Conservation (phyloP, 2,113 vertebrate species). For the Mustela lutreola region DNA sequence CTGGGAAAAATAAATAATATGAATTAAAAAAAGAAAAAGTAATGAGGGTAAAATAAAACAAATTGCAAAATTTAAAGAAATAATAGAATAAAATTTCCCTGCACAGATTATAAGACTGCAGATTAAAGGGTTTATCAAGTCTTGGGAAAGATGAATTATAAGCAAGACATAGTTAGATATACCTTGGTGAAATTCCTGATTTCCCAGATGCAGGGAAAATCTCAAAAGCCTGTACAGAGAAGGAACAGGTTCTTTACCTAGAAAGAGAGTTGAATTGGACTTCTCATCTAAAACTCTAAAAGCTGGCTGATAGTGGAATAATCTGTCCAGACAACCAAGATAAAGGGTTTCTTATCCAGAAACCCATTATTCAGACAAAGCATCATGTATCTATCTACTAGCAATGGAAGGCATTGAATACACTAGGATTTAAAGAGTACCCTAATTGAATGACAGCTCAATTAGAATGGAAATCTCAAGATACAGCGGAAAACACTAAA, state of each 20-base stretch:
- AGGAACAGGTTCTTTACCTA: not conserved
- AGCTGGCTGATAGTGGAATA: not conserved
- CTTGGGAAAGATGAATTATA: not conserved
- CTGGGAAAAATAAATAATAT: too few species aligned
- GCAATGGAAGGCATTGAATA: not conserved
- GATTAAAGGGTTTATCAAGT: not conserved
- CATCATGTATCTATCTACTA: not conserved
- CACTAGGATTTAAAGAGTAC: not conserved
- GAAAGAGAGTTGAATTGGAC: not conserved
- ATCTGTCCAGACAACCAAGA: not conserved
- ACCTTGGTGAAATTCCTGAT: not conserved
- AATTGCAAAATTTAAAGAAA: conserved; percentile 4
- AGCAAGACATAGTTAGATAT: not conserved
- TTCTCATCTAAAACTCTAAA: not conserved
- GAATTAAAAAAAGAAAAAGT: not conserved
- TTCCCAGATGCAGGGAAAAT: not conserved
- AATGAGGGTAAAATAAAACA: not conserved
- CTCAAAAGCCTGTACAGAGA: not conserved
- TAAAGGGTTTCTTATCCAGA: not conserved
- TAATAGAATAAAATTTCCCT: not conserved
- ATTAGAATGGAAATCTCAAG: not conserved
- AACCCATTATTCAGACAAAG: not conserved
- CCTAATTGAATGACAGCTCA: not conserved
- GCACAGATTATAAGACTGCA: not conserved
- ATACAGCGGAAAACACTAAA: not conserved